Conservation (phyloP, 1,140 invertebrate genomes). For the Drosophila murphyi region DNA sequence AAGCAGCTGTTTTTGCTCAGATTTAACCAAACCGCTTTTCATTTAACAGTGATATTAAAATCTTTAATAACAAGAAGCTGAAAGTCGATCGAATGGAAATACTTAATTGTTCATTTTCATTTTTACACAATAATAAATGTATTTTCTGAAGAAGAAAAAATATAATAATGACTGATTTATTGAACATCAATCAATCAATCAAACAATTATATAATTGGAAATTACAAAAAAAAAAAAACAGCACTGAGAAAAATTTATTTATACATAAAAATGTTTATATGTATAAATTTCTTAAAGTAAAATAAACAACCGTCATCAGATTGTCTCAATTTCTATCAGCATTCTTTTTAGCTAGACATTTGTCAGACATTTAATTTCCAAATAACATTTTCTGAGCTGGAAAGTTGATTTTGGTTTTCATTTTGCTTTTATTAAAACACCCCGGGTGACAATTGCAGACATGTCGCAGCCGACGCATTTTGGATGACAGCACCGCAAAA, state of each 20-base stretch:
- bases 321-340: background rate
- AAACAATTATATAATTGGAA: too few relatives aligned
- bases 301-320: background rate
- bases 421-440: slow-evolving; percentile 32
- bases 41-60: background rate
- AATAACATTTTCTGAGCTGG: slow-evolving; percentile 14
- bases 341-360: slow-evolving; percentile 48
- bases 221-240: too few relatives aligned
- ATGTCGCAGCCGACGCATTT: slow-evolving; percentile 33
- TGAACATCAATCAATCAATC: too few relatives aligned
- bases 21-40: background rate
- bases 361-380: slow-evolving; percentile 63
- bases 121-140: too few relatives aligned
- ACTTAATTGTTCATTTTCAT: too few relatives aligned
- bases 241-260: too few relatives aligned
- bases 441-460: slow-evolving; percentile 66
- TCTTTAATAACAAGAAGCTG: too few relatives aligned
- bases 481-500: slow-evolving; percentile 67
- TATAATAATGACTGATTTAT: too few relatives aligned
- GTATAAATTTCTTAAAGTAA: background rate
- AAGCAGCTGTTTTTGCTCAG: too few relatives aligned
- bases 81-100: too few relatives aligned
- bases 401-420: background rate
- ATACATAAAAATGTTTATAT: background rate
- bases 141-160: too few relatives aligned